Percentiles rank a stretch among this genome's conserved stretches.
phyloP scores from a whole-genome alignment of 1,140 invertebrate genomes.

The Euschistus heros region DNA sequence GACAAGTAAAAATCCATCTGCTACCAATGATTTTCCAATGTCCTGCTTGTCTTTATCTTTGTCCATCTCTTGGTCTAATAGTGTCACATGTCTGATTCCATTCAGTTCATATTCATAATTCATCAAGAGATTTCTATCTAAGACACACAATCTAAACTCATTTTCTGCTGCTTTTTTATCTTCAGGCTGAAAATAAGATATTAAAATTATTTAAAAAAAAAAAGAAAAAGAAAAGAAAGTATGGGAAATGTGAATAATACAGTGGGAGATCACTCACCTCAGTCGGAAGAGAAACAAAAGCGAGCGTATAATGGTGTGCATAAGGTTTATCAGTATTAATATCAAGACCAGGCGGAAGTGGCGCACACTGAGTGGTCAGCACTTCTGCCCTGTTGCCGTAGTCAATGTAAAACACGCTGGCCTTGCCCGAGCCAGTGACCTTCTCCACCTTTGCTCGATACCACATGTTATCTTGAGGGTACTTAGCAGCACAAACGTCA shows the following conservation, averaged over 20 bases:
- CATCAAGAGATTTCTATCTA: constrained; percentile 54
- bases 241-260: background rate
- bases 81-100: constrained; percentile 56
- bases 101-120: constrained; percentile 59
- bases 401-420: constrained; percentile 78
- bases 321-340: constrained; percentile 53
- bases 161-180: constrained; percentile 63
- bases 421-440: constrained; percentile 49
- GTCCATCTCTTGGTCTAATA: constrained; percentile 51
- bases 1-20: constrained; percentile 73
- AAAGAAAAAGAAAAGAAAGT: background rate
- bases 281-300: constrained; percentile 66
- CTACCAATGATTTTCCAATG: constrained; percentile 70
- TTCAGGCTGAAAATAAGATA: constrained; percentile 47
- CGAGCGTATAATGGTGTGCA: constrained; percentile 76
- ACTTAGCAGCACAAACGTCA: constrained; percentile 85
- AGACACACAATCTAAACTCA: constrained; percentile 53
- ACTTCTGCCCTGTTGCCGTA: constrained; percentile 81
- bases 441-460: constrained; percentile 91
- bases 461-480: constrained; percentile 72
- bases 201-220: background rate
- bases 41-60: constrained; percentile 49
- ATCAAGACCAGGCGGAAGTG: constrained; percentile 66
- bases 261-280: constrained; percentile 22
- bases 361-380: constrained; percentile 51